Evolutionary conservation across 92 coral and sea anemone genomes (phyloP).

Genomic region (Muricea muricata): DNA sequence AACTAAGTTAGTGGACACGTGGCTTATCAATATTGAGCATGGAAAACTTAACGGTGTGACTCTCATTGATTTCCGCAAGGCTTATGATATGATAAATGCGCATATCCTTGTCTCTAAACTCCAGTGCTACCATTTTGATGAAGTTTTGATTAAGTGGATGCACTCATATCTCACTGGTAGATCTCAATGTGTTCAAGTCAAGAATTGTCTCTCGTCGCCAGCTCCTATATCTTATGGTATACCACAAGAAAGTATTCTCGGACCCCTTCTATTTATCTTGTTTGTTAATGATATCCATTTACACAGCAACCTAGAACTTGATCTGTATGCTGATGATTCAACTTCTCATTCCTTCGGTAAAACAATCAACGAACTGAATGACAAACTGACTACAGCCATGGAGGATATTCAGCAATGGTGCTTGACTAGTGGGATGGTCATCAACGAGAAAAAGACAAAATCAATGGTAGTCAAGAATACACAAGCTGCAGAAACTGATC

Average conservation of each 20-base stretch:
- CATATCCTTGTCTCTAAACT: constrained; percentile 49
- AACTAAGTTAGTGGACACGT: constrained; percentile 1
- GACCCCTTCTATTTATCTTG: constrained; percentile 51
- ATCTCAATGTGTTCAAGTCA: constrained; percentile 31
- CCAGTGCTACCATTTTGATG: constrained; percentile 40
- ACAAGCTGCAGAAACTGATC: constrained; percentile 28
- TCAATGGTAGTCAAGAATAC: background rate
- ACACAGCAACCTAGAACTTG: constrained; percentile 27
- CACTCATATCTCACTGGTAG: constrained; percentile 41
- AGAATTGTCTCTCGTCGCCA: constrained; percentile 24
- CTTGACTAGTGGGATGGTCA: background rate
- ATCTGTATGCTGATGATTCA: constrained; percentile 65
- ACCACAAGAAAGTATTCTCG: constrained; percentile 63
- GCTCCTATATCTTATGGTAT: constrained; percentile 41
- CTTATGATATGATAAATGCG: background rate
- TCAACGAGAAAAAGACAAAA: background rate
- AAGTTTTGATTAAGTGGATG: constrained; percentile 33
- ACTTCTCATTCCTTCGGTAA: constrained; percentile 36
- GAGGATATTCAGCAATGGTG: too few relatives aligned
- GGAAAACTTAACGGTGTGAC: constrained; percentile 44
- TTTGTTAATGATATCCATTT: constrained; percentile 66
- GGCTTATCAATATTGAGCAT: constrained; percentile 53
- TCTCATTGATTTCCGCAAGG: constrained; percentile 28
- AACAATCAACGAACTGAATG: background rate
- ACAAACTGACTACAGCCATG: background rate